These are phyloP conservation scores for Cordilura impudica DNA, from an alignment of 2,888 invertebrate species.

Conservation along the genomic window DNA sequence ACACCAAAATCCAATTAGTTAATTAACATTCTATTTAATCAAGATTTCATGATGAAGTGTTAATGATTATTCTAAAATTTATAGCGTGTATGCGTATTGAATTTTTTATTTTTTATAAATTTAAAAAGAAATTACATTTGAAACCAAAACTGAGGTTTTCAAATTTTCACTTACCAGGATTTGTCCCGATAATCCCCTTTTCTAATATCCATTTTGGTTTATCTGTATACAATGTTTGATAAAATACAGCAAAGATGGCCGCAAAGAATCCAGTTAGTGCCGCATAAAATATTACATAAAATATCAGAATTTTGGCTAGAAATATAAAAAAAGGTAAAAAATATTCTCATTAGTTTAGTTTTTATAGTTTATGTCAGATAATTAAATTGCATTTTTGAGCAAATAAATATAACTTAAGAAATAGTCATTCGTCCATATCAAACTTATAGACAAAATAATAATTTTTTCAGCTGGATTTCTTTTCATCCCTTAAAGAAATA, in stretches of 20 bases:
- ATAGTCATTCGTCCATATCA: too few relatives aligned
- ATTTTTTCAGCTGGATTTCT: too few relatives aligned
- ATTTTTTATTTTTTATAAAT: too few relatives aligned
- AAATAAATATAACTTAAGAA: too few relatives aligned
- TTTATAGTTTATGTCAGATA: too few relatives aligned
- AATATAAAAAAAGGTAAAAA: constrained; percentile 30
- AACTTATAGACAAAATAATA: too few relatives aligned
- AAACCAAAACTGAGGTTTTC: not conserved
- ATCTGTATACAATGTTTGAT: constrained; percentile 90
- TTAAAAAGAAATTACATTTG: not conserved
- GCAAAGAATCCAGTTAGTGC: constrained; percentile 96
- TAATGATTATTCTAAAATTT: constrained; percentile 2
- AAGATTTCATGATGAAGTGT: constrained; percentile 40
- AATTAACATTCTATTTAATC: constrained; percentile 66
- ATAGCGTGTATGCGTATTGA: not conserved
- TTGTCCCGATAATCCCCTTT: constrained; percentile 91
- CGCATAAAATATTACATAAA: constrained; percentile 97
- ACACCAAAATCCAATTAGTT: constrained; percentile 69
- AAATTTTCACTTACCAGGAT: constrained; percentile 87
- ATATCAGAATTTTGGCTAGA: constrained; percentile 95
- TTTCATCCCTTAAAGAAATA: too few relatives aligned
- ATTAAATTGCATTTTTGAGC: too few relatives aligned
- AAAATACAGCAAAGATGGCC: constrained; percentile 95
- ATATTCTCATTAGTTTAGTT: constrained; percentile 1
- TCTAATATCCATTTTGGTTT: constrained; percentile 94